Evolutionary conservation across 2,888 invertebrate genomes (phyloP).

Genomic region (Drosophila borealis): DNA sequence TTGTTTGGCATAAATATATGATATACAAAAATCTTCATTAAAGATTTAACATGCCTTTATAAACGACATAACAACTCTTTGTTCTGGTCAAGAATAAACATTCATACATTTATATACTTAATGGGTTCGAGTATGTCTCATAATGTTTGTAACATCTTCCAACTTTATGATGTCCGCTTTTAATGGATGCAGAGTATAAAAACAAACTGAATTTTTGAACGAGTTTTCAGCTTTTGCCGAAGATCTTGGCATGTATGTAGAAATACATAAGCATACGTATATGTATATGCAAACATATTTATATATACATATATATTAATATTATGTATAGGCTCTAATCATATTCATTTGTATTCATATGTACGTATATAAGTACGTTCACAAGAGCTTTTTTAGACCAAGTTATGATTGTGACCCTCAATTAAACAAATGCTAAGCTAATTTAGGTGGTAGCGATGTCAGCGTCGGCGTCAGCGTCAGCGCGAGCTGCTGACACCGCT

Average conservation of each 20-base stretch:
- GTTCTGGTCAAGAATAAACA: too few relatives aligned
- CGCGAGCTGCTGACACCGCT: slow-evolving; percentile 46
- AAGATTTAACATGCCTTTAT: too few relatives aligned
- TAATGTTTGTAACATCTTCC: neutral
- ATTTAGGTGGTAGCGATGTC: slow-evolving; percentile 45
- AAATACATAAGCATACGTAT: neutral
- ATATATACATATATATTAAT: too few relatives aligned
- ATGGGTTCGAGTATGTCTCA: neutral
- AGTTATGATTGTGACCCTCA: slow-evolving; percentile 41
- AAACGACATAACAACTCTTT: too few relatives aligned
- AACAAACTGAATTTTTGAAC: slow-evolving; percentile 5
- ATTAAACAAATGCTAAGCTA: slow-evolving; percentile 33
- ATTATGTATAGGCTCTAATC: neutral
- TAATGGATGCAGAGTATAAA: neutral
- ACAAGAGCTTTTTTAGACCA: slow-evolving; percentile 29
- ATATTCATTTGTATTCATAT: neutral
- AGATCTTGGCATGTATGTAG: slow-evolving; percentile 7
- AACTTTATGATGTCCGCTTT: neutral
- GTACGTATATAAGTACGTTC: neutral
- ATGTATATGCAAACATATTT: neutral
- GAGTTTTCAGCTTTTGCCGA: neutral
- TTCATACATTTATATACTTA: neutral
- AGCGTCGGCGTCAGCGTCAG: slow-evolving; percentile 17
- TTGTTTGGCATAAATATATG: too few relatives aligned
- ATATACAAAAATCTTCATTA: too few relatives aligned